These are phyloP conservation scores for Ceratina australensis DNA, from an alignment of 1,140 invertebrate species.

Conservation along the genomic window DNA sequence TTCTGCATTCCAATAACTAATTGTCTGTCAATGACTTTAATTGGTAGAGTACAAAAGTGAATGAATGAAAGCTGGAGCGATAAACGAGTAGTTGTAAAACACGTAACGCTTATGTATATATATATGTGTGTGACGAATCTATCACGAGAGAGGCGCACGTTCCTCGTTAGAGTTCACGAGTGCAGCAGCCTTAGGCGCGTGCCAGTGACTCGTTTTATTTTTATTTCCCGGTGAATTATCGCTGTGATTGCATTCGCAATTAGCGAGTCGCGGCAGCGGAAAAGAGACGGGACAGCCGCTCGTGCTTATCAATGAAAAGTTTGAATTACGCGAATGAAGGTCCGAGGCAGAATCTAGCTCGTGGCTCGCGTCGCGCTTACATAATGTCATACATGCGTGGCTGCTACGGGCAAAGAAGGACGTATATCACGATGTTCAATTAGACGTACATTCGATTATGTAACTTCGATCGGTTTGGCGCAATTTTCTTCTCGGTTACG, in stretches of 20 bases:
- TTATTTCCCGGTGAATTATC: slow-evolving; percentile 5
- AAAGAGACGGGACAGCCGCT: background rate
- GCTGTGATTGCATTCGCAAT: slow-evolving; percentile 17
- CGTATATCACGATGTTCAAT: background rate
- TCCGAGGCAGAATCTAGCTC: background rate
- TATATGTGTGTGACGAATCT: background rate
- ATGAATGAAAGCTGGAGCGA: no score
- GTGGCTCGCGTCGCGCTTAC: background rate
- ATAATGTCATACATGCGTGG: background rate
- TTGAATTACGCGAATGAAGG: background rate
- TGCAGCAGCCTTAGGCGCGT: slow-evolving; percentile 2
- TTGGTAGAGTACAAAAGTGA: background rate
- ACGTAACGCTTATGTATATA: no score
- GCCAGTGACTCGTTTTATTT: background rate
- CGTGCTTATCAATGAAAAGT: background rate
- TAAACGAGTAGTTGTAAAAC: no score
- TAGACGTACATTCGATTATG: no score
- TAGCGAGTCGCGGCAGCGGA: background rate
- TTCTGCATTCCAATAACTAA: no score
- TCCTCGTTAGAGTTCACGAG: slow-evolving; percentile 4
- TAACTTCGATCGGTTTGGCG: no score
- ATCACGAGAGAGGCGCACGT: background rate
- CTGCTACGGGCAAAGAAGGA: background rate
- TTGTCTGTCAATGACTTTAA: background rate
- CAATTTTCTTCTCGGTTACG: no score